Percentiles rank a stretch among this genome's conserved stretches.
These are phyloP conservation scores for Artibeus lituratus DNA, from an alignment of 2,797 vertebrate species.

Conservation along the genomic window DNA sequence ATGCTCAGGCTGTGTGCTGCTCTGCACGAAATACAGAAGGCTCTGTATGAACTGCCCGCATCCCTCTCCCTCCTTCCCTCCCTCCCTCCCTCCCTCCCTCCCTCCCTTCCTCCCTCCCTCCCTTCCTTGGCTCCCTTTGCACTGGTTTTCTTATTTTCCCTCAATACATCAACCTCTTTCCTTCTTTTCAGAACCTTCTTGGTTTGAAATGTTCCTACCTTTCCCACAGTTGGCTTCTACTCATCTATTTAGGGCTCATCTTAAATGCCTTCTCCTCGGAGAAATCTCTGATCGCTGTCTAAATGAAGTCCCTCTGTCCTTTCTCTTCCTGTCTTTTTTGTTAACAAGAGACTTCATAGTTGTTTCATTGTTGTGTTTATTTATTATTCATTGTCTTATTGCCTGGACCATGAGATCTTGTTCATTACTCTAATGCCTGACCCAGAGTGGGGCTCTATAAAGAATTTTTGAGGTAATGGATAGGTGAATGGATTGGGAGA, in stretches of 20 bases:
- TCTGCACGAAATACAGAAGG: background rate
- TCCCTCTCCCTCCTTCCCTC: background rate
- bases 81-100: background rate
- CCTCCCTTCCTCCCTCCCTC: background rate
- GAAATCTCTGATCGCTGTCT: background rate
- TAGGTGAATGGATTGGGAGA: background rate
- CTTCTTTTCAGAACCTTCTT: background rate
- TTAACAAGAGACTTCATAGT: background rate
- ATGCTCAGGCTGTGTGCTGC: background rate
- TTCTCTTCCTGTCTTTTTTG: background rate
- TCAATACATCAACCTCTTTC: background rate
- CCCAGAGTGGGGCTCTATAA: background rate
- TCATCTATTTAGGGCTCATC: background rate
- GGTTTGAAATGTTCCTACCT: background rate
- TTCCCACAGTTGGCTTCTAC: background rate
- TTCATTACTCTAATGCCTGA: background rate
- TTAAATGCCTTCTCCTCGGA: background rate
- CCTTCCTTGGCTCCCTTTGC: background rate
- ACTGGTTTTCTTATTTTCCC: background rate
- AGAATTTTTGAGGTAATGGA: background rate
- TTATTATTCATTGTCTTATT: background rate
- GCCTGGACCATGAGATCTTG: background rate
- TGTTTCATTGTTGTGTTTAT: background rate
- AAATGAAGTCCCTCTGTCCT: background rate
- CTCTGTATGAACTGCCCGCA: background rate